Evolutionary conservation across 2,888 invertebrate genomes (phyloP), one percentile per base, ranked within the genome.

Genomic region (Cephus nigrinus): DNA sequence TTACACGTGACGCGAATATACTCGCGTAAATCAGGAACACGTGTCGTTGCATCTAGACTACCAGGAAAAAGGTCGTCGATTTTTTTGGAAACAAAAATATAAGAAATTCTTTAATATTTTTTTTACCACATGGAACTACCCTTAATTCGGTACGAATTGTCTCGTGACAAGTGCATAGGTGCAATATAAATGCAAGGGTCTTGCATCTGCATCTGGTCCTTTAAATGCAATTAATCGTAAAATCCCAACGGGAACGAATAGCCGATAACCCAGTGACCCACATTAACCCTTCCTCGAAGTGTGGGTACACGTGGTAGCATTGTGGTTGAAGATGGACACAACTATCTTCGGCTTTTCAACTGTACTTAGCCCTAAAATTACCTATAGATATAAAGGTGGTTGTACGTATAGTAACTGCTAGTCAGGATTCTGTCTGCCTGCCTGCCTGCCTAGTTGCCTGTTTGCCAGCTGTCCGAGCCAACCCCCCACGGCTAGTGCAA

Each of bases 251-350:
- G 79, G 82, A 82, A 83, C 83, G 79, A 84, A 80, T 81, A 79
- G 80, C 81, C 81, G 87, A 88, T 87, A 88, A 88, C 88, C 88
- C 82, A 88, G 83, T 88, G 84, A 88, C 88, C 88, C 80, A 88
- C 82, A 86, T 88, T 73, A 80, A 75, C 76, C 73, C 80, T 55
- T 23, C 15, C 9, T 23, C 2, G 23, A 23, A 55, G 5, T 55
- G 23, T 55, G 55, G 55, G 2, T 55, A 55, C 23, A 55, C 55
- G 23, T 23, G 55, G 55, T 15, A 15, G 15, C 40, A 15, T 40
- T 15, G 40, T 40, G 5, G 40, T 40, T 4, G 4, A 40, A 40
- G 15, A 40, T 40, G 40, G 55, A 55, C 55, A 55, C 55, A 23
- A 55, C 23, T 55, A 55, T 55, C 9, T 55, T 55, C 23, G 55